Evolutionary conservation across 2,888 invertebrate species (phyloP).

Genomic region (Drosophila borealis): DNA sequence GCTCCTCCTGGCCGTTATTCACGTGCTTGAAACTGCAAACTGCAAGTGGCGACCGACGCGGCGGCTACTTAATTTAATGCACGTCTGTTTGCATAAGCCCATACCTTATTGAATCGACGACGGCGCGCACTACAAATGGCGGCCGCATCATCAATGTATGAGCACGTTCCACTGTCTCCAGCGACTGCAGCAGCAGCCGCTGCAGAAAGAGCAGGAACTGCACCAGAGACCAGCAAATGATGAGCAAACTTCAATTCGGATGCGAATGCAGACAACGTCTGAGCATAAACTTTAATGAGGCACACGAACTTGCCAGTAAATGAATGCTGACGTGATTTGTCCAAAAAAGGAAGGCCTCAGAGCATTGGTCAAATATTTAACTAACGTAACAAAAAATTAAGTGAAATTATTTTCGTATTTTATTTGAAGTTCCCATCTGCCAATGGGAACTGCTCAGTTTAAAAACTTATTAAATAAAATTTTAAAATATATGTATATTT

Average conservation of each 20-base stretch:
- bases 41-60: slow-evolving; percentile 67
- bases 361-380: slow-evolving; percentile 1
- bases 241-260: slow-evolving; percentile 76
- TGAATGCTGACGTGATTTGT: slow-evolving; percentile 78
- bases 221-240: slow-evolving; percentile 59
- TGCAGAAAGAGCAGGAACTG: slow-evolving; percentile 17
- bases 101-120: slow-evolving; percentile 76
- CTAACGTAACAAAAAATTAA: background rate
- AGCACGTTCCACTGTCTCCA: slow-evolving; percentile 73
- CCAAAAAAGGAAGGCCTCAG: background rate
- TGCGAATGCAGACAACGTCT: slow-evolving; percentile 59
- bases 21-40: slow-evolving; percentile 63
- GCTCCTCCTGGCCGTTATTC: slow-evolving; percentile 45
- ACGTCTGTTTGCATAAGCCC: slow-evolving; percentile 80
- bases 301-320: slow-evolving; percentile 75
- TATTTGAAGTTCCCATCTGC: too few species aligned
- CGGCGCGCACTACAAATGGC: slow-evolving; percentile 38
- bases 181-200: slow-evolving; percentile 28
- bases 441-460: too few species aligned
- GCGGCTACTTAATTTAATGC: slow-evolving; percentile 81
- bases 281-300: slow-evolving; percentile 77
- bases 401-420: background rate
- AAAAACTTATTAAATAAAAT: too few species aligned
- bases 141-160: slow-evolving; percentile 78
- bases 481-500: too few species aligned